Evolutionary conservation across 2,888 invertebrate species (phyloP).

Genomic region (Carterocephalus palaemon): DNA sequence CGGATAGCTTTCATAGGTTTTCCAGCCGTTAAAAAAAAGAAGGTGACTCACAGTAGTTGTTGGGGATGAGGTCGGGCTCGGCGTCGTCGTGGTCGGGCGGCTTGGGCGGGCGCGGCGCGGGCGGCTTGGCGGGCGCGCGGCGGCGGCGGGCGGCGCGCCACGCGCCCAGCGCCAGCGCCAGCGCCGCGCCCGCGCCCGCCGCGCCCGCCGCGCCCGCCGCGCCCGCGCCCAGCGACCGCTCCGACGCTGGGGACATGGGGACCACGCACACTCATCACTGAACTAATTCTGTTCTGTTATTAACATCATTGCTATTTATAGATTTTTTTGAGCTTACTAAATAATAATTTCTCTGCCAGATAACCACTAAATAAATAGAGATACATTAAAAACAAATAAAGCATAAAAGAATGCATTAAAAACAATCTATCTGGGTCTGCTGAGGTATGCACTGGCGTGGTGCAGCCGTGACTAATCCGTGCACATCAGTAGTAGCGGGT

Average conservation of each 20-base stretch:
- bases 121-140: constrained; percentile 38
- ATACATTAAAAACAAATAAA: background rate
- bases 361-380: too few relatives aligned
- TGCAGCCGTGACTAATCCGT: too few relatives aligned
- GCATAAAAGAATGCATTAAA: too few relatives aligned
- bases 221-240: constrained; percentile 55
- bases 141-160: constrained; percentile 46
- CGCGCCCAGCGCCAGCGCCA: constrained; percentile 40
- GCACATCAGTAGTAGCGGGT: too few relatives aligned
- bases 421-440: too few relatives aligned
- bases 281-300: background rate
- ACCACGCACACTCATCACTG: constrained; percentile 17
- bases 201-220: constrained; percentile 53
- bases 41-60: constrained; percentile 62
- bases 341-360: too few relatives aligned
- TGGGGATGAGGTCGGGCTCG: constrained; percentile 71
- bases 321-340: too few relatives aligned
- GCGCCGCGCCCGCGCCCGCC: constrained; percentile 52
- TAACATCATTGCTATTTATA: too few relatives aligned
- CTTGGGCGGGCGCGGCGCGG: constrained; percentile 36
- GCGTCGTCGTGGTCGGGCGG: constrained; percentile 58
- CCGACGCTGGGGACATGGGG: constrained; percentile 52
- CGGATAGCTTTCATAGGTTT: too few relatives aligned
- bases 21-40: background rate
- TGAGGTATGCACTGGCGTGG: too few relatives aligned